Base-by-base conservation (phyloP, 2,797 vertebrate species). In the Heliangelus exortis region DNA sequence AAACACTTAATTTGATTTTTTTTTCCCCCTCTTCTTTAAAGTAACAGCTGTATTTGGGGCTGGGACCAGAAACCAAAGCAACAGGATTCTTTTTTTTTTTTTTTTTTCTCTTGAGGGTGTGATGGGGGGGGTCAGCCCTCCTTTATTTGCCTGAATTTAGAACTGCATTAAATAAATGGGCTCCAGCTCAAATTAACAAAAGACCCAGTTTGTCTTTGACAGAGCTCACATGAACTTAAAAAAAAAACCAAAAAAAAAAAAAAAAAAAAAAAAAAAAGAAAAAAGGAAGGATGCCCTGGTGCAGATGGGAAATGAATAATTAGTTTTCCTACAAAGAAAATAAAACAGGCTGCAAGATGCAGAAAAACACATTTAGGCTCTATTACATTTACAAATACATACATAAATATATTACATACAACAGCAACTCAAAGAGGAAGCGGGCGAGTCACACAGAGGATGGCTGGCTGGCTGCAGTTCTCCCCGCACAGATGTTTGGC, bases 401-500 rank as follows among this genome's bases (percentile, higher is more conserved):
- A 99, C 98, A 99, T 99, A 99, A 99, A 99, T 99, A 99, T 98
- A 99, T 99, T 99, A 99, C 99, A 99, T 99, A 99, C 98, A 99
- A 99, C 95, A 98, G 98, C 97, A 98, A 99, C 98, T 98, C 98
- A 98, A 98, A 98, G 98, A 98, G 98, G 96, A 98, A 98, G 98
- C 98, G 95, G 97, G 98, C 58, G 95, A 98, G 98, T 98, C 98
- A 98, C 98, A 98, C 97, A 95, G 96, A 97, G 96, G 88, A 96
- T 97, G 96, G 93, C 88, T 98, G 97, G 97, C 94, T 98, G 98
- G 98, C 97, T 97, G 97, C 95, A 97, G 97, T 98, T 98, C 97
- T 98, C 96, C 96, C 96, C 50, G 84, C 97, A 96, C 80, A 91
- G 95, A 90, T 0, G 1, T 92, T 96, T 90, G 96, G 98, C 97